Evolutionary conservation across 2,888 invertebrate genomes (phyloP).

Genomic region (Cephus sareptanus): DNA sequence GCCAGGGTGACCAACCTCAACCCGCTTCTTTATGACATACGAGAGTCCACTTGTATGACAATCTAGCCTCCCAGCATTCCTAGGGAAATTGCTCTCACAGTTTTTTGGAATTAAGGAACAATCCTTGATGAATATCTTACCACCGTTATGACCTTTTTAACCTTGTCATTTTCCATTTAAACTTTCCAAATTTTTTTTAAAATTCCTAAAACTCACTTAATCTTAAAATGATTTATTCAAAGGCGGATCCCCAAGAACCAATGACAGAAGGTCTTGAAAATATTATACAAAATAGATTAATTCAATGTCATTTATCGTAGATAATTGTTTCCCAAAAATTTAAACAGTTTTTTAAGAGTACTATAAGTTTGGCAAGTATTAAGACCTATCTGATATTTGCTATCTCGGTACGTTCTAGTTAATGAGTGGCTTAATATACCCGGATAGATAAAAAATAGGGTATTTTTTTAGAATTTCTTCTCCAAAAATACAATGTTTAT

Average conservation of each 20-base stretch:
- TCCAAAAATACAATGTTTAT: no score
- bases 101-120: conserved; percentile 14
- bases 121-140: not conserved
- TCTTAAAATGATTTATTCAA: not conserved
- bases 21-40: conserved; percentile 20
- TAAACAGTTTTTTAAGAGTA: not conserved
- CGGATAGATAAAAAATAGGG: no score
- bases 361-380: not conserved
- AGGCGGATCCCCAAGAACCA: not conserved
- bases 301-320: not conserved
- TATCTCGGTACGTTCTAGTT: not conserved
- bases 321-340: not conserved
- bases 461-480: no score
- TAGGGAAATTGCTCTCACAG: conserved; percentile 27
- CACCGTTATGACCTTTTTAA: not conserved
- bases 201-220: not conserved
- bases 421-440: not conserved
- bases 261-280: not conserved
- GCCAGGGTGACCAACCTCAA: conserved; percentile 8
- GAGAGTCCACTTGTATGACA: conserved; percentile 21
- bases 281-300: not conserved
- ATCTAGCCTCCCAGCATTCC: conserved; percentile 21
- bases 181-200: not conserved
- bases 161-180: not conserved
- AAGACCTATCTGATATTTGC: not conserved